A percentile compares a stretch with the other conserved stretches of the same genome.
These are phyloP conservation scores for Helleia helle DNA, from an alignment of 2,888 invertebrate species.

Conservation along the genomic window DNA sequence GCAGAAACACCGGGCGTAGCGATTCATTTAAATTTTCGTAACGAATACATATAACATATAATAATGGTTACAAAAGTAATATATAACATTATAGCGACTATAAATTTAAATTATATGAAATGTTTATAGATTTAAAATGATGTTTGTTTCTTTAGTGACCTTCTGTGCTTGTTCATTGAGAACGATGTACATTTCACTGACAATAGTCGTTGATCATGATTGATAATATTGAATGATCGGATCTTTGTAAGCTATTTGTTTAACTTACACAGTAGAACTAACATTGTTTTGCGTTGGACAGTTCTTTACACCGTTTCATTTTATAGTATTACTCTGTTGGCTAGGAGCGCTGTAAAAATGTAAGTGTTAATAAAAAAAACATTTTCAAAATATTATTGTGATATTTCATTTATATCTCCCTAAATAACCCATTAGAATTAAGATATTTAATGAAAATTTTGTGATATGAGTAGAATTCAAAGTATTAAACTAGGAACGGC, in stretches of 20 bases:
- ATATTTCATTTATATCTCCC: constrained; percentile 38
- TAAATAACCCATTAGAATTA: constrained; percentile 19
- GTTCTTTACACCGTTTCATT: constrained; percentile 70
- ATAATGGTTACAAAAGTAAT: constrained; percentile 74
- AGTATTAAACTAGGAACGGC: too few relatives aligned
- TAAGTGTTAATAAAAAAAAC: constrained; percentile 75
- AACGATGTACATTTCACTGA: constrained; percentile 54
- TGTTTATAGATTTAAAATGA: constrained; percentile 72
- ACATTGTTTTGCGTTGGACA: constrained; percentile 71
- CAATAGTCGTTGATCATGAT: constrained; percentile 50
- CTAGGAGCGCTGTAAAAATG: constrained; percentile 75
- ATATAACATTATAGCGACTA: constrained; percentile 73
- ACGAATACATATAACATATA: constrained; percentile 73
- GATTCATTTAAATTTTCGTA: constrained; percentile 62
- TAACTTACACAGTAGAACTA: constrained; percentile 67
- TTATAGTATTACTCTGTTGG: constrained; percentile 74
- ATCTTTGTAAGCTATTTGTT: constrained; percentile 61
- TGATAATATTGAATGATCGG: constrained; percentile 54
- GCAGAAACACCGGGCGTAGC: constrained; percentile 32
- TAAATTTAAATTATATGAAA: constrained; percentile 74
- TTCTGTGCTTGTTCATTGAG: constrained; percentile 64
- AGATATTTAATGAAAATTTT: too few relatives aligned
- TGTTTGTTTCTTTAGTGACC: constrained; percentile 66
- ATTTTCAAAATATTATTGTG: constrained; percentile 70
- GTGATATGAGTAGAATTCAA: too few relatives aligned